These are phyloP conservation scores for Donacobius atricapilla DNA, from an alignment of 2,113 vertebrate species.

Conservation along the genomic window DNA sequence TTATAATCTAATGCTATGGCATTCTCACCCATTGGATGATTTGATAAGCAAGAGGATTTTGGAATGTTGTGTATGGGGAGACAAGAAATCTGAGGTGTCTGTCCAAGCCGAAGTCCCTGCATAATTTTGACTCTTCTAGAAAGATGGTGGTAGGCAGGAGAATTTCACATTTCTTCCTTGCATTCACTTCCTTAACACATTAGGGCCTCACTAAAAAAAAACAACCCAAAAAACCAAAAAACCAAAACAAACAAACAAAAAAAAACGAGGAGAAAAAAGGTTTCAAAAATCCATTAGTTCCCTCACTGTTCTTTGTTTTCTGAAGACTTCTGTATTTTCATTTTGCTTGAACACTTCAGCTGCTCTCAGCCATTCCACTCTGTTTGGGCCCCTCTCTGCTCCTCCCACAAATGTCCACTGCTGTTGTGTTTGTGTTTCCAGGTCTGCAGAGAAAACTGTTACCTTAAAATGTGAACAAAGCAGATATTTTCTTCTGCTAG, in stretches of 20 bases:
- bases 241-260: neutral
- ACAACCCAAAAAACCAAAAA: too few relatives aligned
- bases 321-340: neutral
- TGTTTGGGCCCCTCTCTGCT: neutral
- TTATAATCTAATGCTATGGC: neutral
- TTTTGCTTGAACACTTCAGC: neutral
- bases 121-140: neutral
- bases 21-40: neutral
- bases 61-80: neutral
- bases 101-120: neutral
- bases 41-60: neutral
- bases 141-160: neutral
- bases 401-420: neutral
- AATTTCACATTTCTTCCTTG: neutral
- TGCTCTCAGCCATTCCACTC: neutral
- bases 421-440: neutral
- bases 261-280: neutral
- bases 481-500: conserved; percentile 65
- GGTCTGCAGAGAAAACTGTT: neutral
- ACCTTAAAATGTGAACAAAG: conserved; percentile 41
- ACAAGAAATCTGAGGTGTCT: neutral
- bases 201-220: neutral
- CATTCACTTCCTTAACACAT: neutral
- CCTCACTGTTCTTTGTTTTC: neutral
- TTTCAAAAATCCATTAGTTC: neutral